Evolutionary conservation across 1,140 invertebrate genomes (phyloP), one percentile per base, ranked within the genome.

Genomic region (Tetragonula clypearis): DNA sequence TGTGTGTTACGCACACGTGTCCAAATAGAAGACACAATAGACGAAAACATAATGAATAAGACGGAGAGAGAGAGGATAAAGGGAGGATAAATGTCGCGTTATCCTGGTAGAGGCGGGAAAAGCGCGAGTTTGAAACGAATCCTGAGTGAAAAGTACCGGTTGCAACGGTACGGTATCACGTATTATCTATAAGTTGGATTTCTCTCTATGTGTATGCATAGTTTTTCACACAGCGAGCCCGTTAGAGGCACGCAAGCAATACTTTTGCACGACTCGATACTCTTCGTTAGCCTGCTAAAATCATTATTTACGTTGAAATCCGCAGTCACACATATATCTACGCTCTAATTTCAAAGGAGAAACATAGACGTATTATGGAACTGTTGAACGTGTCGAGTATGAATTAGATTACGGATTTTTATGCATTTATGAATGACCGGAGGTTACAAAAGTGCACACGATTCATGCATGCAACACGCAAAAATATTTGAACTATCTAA

Each of bases 81-180:
- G 5, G 41, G 41, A 49, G 26, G 35, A 72, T 60, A 72, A 72
- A 80, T 21, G 26, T 17, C 15, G 4, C 30, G 55, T 60, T 49
- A 53, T 2, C 14, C 26, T 75, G 4, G 12, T 60, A 49, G 30
- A 49, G 12, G 35, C 35, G 71, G 80, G 26, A 75, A 80, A 66
- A 30, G 58, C 71, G 1, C 14, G 1, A 35, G 58, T 30, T 74
- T 3, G 21, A 55, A 82, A 82, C 41, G 58, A 75, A 69, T 65
- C 12, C 23, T 5, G 80, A 82, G 69, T 11, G 12, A 30, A 35
- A 56, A 82, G 80, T 82, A 82, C 80, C 80, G 80, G 80, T 82
- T 75, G 80, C 19, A 75, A 82, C 80, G 80, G 71, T 75, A 75
- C 80, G 80, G 71, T 82, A 82, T 82, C 66, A 75, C 80, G 71